Percentiles rank a stretch among this genome's conserved stretches.
Conservation (phyloP, 2,797 vertebrate genomes). For the Premnoplex brunnescens region DNA sequence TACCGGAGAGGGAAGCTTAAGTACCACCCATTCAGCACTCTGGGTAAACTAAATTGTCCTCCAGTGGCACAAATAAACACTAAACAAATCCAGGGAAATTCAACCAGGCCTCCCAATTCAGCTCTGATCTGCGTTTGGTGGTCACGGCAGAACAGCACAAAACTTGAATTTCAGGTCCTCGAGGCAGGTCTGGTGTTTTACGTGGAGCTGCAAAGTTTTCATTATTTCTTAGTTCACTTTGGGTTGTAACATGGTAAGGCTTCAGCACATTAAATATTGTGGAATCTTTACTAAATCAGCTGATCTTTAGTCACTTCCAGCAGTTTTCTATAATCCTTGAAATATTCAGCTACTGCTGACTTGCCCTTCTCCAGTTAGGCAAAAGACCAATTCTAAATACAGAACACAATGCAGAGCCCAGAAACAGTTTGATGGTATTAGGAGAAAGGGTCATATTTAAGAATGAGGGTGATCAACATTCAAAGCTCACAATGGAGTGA, state of each 20-base stretch:
- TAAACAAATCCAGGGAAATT: background rate
- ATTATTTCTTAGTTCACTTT: background rate
- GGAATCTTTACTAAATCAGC: background rate
- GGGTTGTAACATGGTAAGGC: background rate
- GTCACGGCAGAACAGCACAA: background rate
- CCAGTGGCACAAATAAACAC: background rate
- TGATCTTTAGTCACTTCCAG: background rate
- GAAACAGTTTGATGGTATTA: background rate
- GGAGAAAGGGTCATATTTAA: background rate
- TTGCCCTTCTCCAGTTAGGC: background rate
- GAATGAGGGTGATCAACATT: background rate
- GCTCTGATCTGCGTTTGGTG: background rate
- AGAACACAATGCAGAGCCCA: conserved; percentile 7
- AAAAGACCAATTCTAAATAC: conserved; percentile 27
- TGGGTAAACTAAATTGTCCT: background rate
- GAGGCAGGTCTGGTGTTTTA: background rate
- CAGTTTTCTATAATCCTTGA: background rate
- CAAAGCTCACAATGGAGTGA: background rate
- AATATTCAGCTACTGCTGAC: background rate
- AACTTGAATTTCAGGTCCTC: background rate
- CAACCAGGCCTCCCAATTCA: background rate
- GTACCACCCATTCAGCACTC: background rate
- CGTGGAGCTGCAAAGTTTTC: background rate
- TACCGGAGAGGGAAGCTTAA: background rate
- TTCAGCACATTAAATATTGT: background rate